These are phyloP conservation scores for Micropterix aruncella DNA, from an alignment of 2,888 invertebrate species.

Conservation along the genomic window DNA sequence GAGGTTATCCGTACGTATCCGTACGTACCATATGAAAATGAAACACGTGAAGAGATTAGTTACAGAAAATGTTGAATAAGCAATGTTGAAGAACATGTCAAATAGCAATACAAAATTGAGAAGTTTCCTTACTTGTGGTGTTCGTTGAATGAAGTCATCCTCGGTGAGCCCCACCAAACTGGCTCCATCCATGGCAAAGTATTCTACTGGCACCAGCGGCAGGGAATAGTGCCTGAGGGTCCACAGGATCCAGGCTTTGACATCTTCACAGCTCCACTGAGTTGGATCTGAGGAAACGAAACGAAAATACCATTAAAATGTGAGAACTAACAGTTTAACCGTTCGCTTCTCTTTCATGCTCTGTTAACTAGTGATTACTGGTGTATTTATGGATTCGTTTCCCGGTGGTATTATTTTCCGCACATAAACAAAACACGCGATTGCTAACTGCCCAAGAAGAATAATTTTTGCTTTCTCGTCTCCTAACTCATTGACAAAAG, in stretches of 20 bases:
- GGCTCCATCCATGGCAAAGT: conserved; percentile 70
- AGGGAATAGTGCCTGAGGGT: conserved; percentile 69
- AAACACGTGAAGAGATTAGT: neutral
- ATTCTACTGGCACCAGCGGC: conserved; percentile 55
- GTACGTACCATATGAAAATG: neutral
- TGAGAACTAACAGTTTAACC: too few species aligned
- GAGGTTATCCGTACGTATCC: neutral
- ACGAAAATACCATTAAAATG: neutral
- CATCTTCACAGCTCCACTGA: conserved; percentile 74
- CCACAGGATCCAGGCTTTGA: conserved; percentile 81
- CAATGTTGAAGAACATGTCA: conserved; percentile 4
- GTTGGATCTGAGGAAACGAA: conserved; percentile 58
- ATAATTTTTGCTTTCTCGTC: too few species aligned
- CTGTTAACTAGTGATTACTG: too few species aligned
- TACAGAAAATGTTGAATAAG: neutral
- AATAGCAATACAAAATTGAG: conserved; percentile 4
- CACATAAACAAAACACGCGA: too few species aligned
- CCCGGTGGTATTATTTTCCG: too few species aligned
- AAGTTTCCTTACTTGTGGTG: conserved; percentile 72
- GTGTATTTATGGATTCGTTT: too few species aligned
- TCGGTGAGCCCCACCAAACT: conserved; percentile 64
- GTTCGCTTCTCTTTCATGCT: too few species aligned
- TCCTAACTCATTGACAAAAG: too few species aligned
- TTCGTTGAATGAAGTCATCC: conserved; percentile 72
- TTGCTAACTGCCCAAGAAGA: too few species aligned